These are phyloP conservation scores for Polypterus bichir DNA, from an alignment of 2,113 vertebrate genomes.

Conservation along the genomic window DNA sequence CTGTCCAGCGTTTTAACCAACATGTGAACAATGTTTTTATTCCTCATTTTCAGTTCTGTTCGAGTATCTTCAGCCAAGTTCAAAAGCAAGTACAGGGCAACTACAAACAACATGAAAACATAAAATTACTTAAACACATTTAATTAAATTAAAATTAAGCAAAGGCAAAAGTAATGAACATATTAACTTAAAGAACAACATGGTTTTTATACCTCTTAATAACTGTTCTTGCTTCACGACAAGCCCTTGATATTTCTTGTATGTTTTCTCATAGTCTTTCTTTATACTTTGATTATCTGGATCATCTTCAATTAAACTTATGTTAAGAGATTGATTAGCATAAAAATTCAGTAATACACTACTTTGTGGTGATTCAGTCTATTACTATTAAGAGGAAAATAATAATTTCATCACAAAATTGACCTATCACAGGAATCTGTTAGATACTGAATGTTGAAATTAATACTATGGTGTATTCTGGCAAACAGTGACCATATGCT, in stretches of 20 bases:
- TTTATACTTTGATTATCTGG: slow-evolving; percentile 71
- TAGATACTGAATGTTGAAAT: too few relatives aligned
- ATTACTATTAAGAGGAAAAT: too few relatives aligned
- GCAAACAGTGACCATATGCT: too few relatives aligned
- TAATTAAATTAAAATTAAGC: too few relatives aligned
- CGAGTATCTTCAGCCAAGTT: slow-evolving; percentile 85
- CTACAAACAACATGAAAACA: slow-evolving; percentile 28
- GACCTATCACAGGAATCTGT: too few relatives aligned
- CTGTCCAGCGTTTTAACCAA: slow-evolving; percentile 77
- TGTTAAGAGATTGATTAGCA: slow-evolving; percentile 50
- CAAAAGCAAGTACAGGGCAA: slow-evolving; percentile 75
- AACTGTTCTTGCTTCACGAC: slow-evolving; percentile 89
- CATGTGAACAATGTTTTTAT: slow-evolving; percentile 86
- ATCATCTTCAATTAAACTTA: slow-evolving; percentile 65
- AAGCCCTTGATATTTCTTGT: slow-evolving; percentile 81
- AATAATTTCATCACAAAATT: too few relatives aligned
- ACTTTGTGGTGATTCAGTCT: too few relatives aligned
- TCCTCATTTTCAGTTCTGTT: slow-evolving; percentile 89
- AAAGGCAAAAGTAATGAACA: background rate
- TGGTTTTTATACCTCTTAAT: slow-evolving; percentile 60
- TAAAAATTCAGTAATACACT: too few relatives aligned
- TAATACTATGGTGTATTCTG: too few relatives aligned
- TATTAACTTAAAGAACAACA: background rate
- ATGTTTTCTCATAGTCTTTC: slow-evolving; percentile 82
- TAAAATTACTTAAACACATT: too few relatives aligned